These are phyloP conservation scores for Pipistrellus pygmaeus DNA, from an alignment of 2,797 vertebrate species.

Conservation along the genomic window DNA sequence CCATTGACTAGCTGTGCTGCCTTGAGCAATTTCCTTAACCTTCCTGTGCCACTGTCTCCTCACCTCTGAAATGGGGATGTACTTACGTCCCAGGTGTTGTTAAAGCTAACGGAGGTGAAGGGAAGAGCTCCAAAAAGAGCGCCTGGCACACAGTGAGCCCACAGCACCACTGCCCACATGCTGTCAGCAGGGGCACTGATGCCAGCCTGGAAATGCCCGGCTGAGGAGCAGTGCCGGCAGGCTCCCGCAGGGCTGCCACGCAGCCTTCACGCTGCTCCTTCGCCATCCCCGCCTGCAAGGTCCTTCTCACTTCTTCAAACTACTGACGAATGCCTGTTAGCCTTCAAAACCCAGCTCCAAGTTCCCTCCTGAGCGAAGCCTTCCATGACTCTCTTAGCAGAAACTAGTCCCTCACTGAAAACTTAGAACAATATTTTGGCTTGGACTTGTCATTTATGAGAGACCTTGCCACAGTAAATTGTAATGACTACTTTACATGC, in stretches of 20 bases:
- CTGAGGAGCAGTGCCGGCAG: neutral
- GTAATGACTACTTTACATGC: neutral
- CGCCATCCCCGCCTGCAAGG: neutral
- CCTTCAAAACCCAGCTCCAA: neutral
- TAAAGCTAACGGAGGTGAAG: neutral
- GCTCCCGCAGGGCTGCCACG: neutral
- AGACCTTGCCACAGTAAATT: neutral
- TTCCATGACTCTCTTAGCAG: neutral
- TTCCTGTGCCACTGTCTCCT: neutral
- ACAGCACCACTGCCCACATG: neutral
- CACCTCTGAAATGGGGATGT: neutral
- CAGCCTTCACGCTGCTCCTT: neutral
- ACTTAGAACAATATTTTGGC: neutral
- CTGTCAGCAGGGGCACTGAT: neutral
- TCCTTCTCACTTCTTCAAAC: neutral
- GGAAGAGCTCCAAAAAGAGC: neutral
- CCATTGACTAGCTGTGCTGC: neutral
- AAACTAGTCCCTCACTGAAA: neutral
- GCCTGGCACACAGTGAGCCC: neutral
- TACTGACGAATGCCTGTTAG: neutral
- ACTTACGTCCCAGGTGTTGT: neutral
- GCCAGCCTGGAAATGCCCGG: neutral
- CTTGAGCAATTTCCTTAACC: neutral
- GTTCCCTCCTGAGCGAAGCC: neutral
- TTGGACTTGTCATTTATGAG: neutral